Evolutionary conservation across 2,888 invertebrate genomes (phyloP).

Genomic region (Chrysomela aeneicollis): DNA sequence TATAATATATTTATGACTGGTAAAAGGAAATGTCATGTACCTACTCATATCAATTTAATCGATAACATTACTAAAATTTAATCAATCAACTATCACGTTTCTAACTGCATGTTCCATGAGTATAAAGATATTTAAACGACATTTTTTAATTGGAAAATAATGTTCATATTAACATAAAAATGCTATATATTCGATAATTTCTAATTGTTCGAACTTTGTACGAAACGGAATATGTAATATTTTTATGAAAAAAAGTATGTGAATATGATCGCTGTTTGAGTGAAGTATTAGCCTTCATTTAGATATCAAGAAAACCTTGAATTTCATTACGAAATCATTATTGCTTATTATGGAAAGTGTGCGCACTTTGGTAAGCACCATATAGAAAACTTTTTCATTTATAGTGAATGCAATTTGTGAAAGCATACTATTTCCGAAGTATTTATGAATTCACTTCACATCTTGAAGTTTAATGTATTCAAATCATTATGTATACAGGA

Average conservation of each 20-base stretch:
- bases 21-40: too few species aligned
- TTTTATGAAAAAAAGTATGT: constrained; percentile 22
- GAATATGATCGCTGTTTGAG: constrained; percentile 13
- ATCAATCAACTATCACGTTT: constrained; percentile 3
- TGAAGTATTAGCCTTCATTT: constrained; percentile 11
- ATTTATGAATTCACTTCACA: too few species aligned
- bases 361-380: too few species aligned
- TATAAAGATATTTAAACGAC: constrained; percentile 31
- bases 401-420: too few species aligned
- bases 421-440: too few species aligned
- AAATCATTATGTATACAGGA: too few species aligned
- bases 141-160: constrained; percentile 35
- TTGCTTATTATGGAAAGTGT: too few species aligned
- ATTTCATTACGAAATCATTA: background rate
- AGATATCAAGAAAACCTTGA: constrained; percentile 3
- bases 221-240: constrained; percentile 25
- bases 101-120: constrained; percentile 8
- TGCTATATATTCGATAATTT: constrained; percentile 31
- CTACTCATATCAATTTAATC: too few species aligned
- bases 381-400: too few species aligned
- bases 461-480: too few species aligned
- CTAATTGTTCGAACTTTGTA: constrained; percentile 31
- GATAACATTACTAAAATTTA: too few species aligned
- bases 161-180: constrained; percentile 38
- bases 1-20: too few species aligned